Percentiles rank a stretch among this genome's conserved stretches.
phyloP scores from a whole-genome alignment of 2,888 invertebrate genomes.

The Sphecodes monilicornis region DNA sequence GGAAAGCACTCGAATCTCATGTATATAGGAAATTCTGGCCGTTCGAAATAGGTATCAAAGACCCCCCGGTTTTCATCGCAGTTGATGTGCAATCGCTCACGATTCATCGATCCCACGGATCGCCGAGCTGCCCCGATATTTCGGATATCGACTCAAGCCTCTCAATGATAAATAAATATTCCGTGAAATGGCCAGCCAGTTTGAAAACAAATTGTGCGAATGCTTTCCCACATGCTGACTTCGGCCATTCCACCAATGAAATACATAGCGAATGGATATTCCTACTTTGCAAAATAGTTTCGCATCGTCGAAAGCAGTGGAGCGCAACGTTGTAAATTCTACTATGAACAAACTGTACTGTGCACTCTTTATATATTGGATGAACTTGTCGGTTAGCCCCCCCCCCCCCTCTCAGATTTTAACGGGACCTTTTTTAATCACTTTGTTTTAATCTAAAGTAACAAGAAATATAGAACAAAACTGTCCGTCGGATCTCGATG shows the following conservation, averaged over 20 bases:
- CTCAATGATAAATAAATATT: not conserved
- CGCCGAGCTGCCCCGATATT: constrained; percentile 15
- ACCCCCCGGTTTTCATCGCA: constrained; percentile 47
- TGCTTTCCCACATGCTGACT: not conserved
- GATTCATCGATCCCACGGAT: constrained; percentile 33
- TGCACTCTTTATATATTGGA: no score
- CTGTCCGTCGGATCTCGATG: no score
- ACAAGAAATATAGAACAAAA: no score
- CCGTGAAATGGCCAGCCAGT: not conserved
- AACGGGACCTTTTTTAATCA: no score
- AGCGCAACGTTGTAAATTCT: no score
- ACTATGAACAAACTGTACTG: no score
- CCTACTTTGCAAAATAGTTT: not conserved
- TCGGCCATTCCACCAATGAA: not conserved
- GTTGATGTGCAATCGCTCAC: constrained; percentile 46
- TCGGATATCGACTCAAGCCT: constrained; percentile 10
- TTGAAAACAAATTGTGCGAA: not conserved
- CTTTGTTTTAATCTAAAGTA: no score
- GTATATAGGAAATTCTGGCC: constrained; percentile 48
- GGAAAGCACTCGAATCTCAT: constrained; percentile 35
- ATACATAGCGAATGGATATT: not conserved
- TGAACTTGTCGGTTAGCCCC: no score
- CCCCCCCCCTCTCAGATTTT: no score
- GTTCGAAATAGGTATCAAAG: constrained; percentile 37
- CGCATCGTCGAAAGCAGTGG: no score